Evolutionary conservation across 2,888 invertebrate genomes (phyloP), one percentile per base, ranked within the genome.

Genomic region (Habrosyne pyritoides): DNA sequence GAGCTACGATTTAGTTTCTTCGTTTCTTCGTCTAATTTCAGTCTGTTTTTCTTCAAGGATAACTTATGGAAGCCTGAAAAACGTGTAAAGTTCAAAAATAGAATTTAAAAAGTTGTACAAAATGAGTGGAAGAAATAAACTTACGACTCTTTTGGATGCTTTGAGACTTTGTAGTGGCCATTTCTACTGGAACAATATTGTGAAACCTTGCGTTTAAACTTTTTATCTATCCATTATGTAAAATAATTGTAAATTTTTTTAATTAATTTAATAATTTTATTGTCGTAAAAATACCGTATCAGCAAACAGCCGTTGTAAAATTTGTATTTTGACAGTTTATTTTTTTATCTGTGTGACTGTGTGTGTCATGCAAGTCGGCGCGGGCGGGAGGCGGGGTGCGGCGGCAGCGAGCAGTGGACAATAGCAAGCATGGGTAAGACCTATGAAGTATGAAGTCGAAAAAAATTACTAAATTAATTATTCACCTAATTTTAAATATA

Each of bases 41-140:
- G 22, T 47, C 68, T 81, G 51, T 84, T 87, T 79, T 89, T 92
- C 79, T 86, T 91, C 54, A 91, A 55, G 5, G 90, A 86, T 33
- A 92, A 73, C 67, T 87, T 87, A 18, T 77, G 54, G 71, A 84
- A 87, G 10, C 84, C 92, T 92, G 72, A 54, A 84, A 10, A 18
- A 28, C 12, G 10, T 28, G 53, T 52, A 46, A 10, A 7, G 12
- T 14, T 10, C 4, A 14, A 21, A 21, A 7, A 36, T 28, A 10
- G 2, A 5, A 33, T 14, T 26, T 12, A 53, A 33, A 14, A 12
- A 21, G 21, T 49, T 53, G 48, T 21, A 14, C 14, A 47, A 18
- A 3, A 26, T n/a, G 8, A 18, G 5, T 36, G 28, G 10, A 24
- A n/a, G n/a, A n/a, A n/a, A 14, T 14, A 5, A 54, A 78, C 87